Evolutionary conservation across 2,888 invertebrate species (phyloP).

Genomic region (Philaethria dido): DNA sequence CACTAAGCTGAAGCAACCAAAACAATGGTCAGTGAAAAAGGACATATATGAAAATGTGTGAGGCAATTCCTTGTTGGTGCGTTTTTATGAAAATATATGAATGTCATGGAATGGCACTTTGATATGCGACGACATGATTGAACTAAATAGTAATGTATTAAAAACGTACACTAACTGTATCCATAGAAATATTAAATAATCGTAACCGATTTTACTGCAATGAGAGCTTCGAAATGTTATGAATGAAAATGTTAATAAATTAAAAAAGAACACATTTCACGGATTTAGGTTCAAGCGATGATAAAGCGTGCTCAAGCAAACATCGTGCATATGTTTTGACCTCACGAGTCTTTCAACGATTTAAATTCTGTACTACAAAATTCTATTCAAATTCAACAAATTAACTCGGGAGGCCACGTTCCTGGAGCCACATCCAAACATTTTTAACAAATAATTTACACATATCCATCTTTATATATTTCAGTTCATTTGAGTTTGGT

Average conservation of each 20-base stretch:
- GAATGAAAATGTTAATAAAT: constrained; percentile 20
- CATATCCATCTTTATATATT: not conserved
- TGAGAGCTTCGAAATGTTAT: constrained; percentile 3
- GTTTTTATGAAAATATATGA: constrained; percentile 7
- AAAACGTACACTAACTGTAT: not conserved
- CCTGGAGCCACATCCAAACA: constrained; percentile 6
- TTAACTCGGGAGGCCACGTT: constrained; percentile 9
- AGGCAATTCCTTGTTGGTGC: not conserved
- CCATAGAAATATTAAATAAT: not conserved
- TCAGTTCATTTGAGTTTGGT: not conserved
- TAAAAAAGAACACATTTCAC: constrained; percentile 2
- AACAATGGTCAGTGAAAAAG: constrained; percentile 17
- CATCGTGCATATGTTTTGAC: constrained; percentile 25
- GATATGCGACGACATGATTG: constrained; percentile 2
- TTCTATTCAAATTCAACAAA: not conserved
- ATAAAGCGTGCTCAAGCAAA: constrained; percentile 68
- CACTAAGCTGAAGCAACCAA: constrained; percentile 63
- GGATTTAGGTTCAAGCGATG: constrained; percentile 52
- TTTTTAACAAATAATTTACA: not conserved
- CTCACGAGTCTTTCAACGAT: constrained; percentile 18
- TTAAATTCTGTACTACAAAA: not conserved
- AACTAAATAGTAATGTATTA: constrained; percentile 3
- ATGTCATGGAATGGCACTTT: constrained; percentile 11
- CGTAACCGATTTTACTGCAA: not conserved
- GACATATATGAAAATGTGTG: constrained; percentile 5